A percentile compares a stretch with the other conserved stretches of the same genome.
Conservation (phyloP, 2,888 invertebrate genomes). For the Ctena decussata region DNA sequence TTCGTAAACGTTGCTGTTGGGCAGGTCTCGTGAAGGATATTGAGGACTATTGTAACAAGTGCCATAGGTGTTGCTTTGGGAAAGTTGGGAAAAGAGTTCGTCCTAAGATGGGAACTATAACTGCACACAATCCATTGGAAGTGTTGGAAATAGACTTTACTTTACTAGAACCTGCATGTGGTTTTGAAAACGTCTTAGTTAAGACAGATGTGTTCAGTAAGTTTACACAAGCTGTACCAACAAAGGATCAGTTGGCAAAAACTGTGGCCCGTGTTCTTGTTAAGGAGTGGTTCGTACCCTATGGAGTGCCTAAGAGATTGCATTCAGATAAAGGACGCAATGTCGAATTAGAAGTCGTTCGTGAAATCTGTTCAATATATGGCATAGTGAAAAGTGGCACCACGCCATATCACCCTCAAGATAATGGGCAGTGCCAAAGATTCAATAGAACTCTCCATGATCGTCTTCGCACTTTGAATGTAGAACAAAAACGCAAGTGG, state of each 20-base stretch:
- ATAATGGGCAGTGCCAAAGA: constrained; percentile 66
- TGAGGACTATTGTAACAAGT: constrained; percentile 38
- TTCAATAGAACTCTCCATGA: constrained; percentile 66
- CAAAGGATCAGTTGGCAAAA: constrained; percentile 58
- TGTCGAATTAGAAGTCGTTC: constrained; percentile 56
- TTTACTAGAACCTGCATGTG: constrained; percentile 47
- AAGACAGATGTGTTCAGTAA: constrained; percentile 70
- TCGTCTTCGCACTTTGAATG: constrained; percentile 48
- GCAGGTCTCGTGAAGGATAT: constrained; percentile 57
- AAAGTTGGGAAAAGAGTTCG: constrained; percentile 12
- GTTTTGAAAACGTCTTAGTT: constrained; percentile 66
- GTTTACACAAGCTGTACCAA: constrained; percentile 63
- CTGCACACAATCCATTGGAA: constrained; percentile 50
- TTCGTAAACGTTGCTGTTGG: constrained; percentile 64
- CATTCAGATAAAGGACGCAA: constrained; percentile 65
- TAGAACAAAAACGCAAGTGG: constrained; percentile 55
- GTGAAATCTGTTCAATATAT: constrained; percentile 55
- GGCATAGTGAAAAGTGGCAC: constrained; percentile 58
- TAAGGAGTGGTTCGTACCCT: constrained; percentile 61
- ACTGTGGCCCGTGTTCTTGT: constrained; percentile 62
- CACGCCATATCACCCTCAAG: constrained; percentile 63
- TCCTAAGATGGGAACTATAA: constrained; percentile 42
- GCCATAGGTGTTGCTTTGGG: constrained; percentile 56
- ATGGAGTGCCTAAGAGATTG: constrained; percentile 61
- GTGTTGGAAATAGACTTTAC: constrained; percentile 18